phyloP scores from a whole-genome alignment of 2,797 vertebrate species.

The Syndactyla subalaris region DNA sequence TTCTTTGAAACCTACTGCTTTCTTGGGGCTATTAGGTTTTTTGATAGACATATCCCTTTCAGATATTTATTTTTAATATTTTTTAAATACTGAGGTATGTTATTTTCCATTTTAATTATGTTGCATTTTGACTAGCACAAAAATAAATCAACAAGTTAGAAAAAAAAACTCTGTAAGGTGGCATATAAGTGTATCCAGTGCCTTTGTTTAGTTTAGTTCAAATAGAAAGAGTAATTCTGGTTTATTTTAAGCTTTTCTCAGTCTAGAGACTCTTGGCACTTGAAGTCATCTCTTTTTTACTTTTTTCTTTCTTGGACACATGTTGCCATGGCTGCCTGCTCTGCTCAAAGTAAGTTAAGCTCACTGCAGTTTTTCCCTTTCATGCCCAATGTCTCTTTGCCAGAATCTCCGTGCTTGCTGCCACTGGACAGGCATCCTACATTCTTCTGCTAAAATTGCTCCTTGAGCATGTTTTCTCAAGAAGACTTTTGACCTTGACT shows the following conservation, averaged over 20 bases:
- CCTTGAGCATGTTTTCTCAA: not conserved
- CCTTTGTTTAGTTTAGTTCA: not conserved
- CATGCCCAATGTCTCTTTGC: not conserved
- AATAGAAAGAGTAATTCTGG: not conserved
- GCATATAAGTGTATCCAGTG: not conserved
- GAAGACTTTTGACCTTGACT: not conserved
- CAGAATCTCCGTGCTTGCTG: not conserved
- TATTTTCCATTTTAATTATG: not conserved
- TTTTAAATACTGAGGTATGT: not conserved
- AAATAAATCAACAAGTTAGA: not conserved
- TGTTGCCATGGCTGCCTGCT: not conserved
- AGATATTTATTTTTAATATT: not conserved
- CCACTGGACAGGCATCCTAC: not conserved
- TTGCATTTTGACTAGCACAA: not conserved
- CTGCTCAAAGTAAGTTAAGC: not conserved
- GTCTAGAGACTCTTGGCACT: not conserved
- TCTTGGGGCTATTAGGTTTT: fast-evolving
- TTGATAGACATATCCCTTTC: not conserved
- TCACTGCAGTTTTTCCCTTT: not conserved
- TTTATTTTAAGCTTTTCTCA: not conserved
- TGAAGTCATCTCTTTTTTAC: not conserved
- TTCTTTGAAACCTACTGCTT: not conserved
- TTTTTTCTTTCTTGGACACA: not conserved
- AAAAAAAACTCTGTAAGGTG: not conserved
- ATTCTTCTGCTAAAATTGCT: not conserved